Evolutionary conservation across 2,888 invertebrate genomes (phyloP).

Genomic region (Drosophila meridionalis): DNA sequence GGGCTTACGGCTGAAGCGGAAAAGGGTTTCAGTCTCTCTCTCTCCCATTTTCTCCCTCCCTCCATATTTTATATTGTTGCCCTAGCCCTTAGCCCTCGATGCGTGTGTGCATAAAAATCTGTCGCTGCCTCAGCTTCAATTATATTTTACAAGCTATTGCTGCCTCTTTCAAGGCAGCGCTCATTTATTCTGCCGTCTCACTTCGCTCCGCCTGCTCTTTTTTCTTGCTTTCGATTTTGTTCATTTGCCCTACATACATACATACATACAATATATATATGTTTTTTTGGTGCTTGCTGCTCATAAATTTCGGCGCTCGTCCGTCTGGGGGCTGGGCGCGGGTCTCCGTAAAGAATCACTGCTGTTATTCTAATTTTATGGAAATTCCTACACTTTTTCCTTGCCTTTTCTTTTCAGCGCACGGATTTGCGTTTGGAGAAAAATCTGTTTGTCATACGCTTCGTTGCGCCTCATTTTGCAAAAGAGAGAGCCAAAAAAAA

Average conservation of each 20-base stretch:
- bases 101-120: constrained; percentile 68
- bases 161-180: constrained; percentile 61
- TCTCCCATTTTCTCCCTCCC: background rate
- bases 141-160: constrained; percentile 77
- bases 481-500: constrained; percentile 16
- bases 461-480: constrained; percentile 81
- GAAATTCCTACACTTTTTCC: constrained; percentile 79
- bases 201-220: constrained; percentile 16
- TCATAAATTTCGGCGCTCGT: constrained; percentile 73
- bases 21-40: constrained; percentile 60
- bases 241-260: constrained; percentile 23
- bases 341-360: constrained; percentile 75
- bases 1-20: constrained; percentile 15
- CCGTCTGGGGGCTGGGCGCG: constrained; percentile 6
- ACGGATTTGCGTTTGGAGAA: constrained; percentile 79
- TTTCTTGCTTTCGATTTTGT: constrained; percentile 37
- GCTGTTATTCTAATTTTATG: constrained; percentile 81
- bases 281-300: constrained; percentile 59
- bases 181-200: constrained; percentile 51
- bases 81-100: constrained; percentile 8
- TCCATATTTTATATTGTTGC: constrained; percentile 40
- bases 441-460: constrained; percentile 82
- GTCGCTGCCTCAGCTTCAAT: constrained; percentile 76
- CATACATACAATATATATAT: background rate
- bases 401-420: constrained; percentile 72